These are phyloP conservation scores for Enteromius viviparus DNA, from an alignment of 2,797 vertebrate genomes.

Conservation along the genomic window DNA sequence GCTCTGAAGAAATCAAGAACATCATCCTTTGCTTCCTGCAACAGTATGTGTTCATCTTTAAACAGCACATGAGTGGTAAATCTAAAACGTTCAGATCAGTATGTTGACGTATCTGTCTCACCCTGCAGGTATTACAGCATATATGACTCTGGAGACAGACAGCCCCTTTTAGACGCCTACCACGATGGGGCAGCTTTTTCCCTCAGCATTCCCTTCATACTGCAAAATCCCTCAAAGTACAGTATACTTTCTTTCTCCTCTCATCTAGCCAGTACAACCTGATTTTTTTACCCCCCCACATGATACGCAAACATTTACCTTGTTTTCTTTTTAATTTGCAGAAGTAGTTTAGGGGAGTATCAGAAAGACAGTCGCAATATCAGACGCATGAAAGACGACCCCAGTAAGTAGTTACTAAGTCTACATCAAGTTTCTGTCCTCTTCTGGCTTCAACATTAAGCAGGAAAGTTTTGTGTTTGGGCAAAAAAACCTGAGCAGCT, in stretches of 20 bases:
- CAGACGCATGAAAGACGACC: slow-evolving; percentile 88
- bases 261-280: neutral
- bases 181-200: slow-evolving; percentile 91
- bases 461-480: neutral
- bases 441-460: neutral
- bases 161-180: slow-evolving; percentile 89
- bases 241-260: neutral
- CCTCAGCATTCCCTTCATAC: slow-evolving; percentile 80
- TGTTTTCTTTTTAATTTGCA: slow-evolving; percentile 58
- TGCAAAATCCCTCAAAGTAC: slow-evolving; percentile 84
- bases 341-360: slow-evolving; percentile 87
- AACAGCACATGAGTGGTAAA: neutral
- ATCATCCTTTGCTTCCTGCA: slow-evolving; percentile 86
- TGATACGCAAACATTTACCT: neutral
- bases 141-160: slow-evolving; percentile 88
- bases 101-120: neutral
- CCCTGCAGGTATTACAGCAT: slow-evolving; percentile 81
- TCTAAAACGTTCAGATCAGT: neutral
- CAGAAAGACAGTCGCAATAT: slow-evolving; percentile 90
- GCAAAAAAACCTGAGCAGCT: neutral
- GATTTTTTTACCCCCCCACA: neutral
- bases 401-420: slow-evolving; percentile 77
- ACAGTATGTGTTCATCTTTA: slow-evolving; percentile 79
- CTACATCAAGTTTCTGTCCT: neutral
- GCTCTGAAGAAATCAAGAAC: slow-evolving; percentile 86